Percentiles rank a stretch among this genome's conserved stretches.
These are phyloP conservation scores for Peucedramus taeniatus DNA, from an alignment of 2,113 vertebrate genomes.

Conservation along the genomic window DNA sequence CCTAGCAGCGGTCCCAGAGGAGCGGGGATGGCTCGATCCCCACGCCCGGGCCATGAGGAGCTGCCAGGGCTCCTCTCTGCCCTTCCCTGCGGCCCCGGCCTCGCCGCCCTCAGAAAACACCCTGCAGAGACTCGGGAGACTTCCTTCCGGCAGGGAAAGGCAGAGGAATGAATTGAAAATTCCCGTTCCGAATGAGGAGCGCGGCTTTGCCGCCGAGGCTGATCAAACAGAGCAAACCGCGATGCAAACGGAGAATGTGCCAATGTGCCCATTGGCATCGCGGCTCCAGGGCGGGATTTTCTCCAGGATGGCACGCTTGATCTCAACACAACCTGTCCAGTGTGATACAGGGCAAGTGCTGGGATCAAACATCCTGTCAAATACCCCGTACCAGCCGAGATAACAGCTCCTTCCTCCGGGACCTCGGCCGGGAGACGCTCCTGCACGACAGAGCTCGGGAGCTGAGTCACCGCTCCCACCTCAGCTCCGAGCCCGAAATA, in stretches of 20 bases:
- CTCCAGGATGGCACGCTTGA: not conserved
- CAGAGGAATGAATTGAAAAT: accelerated
- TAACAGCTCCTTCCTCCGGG: not conserved
- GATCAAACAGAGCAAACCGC: not conserved
- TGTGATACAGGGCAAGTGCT: not conserved
- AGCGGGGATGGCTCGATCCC: not conserved
- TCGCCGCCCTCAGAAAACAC: not conserved
- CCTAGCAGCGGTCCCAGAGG: accelerated
- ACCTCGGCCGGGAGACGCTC: not conserved
- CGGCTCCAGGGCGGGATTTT: not conserved
- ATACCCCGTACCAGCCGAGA: not conserved
- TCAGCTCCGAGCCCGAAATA: not conserved
- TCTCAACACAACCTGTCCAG: not conserved
- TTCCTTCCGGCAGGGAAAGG: not conserved
- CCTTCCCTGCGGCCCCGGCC: accelerated
- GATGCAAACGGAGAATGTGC: accelerated
- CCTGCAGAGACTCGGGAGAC: not conserved
- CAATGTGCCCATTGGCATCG: not conserved
- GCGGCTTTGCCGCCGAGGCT: not conserved
- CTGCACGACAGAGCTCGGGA: not conserved
- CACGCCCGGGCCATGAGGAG: not conserved
- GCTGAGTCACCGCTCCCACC: not conserved
- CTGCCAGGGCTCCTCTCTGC: not conserved
- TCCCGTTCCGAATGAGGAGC: not conserved
- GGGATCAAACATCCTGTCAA: not conserved